Evolutionary conservation across 2,888 invertebrate species (phyloP).

Genomic region (Steinernema scapterisci): DNA sequence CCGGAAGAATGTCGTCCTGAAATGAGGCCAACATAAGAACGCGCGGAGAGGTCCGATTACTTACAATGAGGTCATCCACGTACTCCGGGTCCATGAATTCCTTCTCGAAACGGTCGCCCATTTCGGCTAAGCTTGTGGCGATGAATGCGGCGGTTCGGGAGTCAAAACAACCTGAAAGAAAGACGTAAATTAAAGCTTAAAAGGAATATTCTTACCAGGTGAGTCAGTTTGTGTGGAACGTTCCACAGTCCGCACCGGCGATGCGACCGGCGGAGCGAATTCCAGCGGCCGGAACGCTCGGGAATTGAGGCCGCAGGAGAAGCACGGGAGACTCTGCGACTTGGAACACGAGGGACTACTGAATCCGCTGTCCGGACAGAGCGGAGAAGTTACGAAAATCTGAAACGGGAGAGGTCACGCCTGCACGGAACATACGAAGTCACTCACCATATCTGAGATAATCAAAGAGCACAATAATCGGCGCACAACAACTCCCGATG

Average conservation of each 20-base stretch:
- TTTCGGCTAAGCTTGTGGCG: neutral
- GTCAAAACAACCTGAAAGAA: neutral
- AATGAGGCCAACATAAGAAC: too few relatives aligned
- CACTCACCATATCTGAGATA: slow-evolving; percentile 19
- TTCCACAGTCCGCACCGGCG: neutral
- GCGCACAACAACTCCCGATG: slow-evolving; percentile 24
- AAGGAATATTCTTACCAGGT: neutral
- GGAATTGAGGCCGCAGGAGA: neutral
- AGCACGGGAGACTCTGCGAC: slow-evolving; percentile 13
- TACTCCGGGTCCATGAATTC: neutral
- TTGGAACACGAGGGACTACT: slow-evolving; percentile 20
- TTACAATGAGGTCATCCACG: neutral
- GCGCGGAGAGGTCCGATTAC: too few relatives aligned
- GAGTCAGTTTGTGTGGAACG: neutral
- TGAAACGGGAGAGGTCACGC: neutral
- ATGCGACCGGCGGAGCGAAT: neutral
- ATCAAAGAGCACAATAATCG: neutral
- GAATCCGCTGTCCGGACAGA: slow-evolving; percentile 21
- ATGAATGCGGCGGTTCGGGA: neutral
- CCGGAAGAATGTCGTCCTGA: neutral
- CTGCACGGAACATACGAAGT: neutral
- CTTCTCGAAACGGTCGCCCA: slow-evolving; percentile 19
- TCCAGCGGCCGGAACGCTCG: neutral
- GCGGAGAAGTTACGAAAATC: slow-evolving; percentile 6
- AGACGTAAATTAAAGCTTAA: neutral